A percentile compares a stretch with the other conserved stretches of the same genome.
phyloP scores from a whole-genome alignment of 2,113 vertebrate species.

The Tragelaphus strepsiceros region DNA sequence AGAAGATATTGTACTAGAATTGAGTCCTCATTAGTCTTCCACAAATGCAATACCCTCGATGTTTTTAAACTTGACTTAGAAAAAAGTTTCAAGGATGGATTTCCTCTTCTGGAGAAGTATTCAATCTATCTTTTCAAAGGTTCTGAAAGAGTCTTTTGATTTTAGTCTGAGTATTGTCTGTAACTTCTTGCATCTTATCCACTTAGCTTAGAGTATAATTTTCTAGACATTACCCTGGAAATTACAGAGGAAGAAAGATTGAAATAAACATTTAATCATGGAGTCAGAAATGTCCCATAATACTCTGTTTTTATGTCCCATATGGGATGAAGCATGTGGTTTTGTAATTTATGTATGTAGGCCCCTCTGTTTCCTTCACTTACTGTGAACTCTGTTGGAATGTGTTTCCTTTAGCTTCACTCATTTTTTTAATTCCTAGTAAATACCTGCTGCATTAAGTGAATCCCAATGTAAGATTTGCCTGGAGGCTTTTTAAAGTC shows the following conservation, averaged over 20 bases:
- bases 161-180: neutral
- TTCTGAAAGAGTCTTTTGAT: neutral
- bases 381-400: neutral
- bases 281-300: neutral
- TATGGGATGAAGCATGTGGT: neutral
- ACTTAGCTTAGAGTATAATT: conserved; percentile 20
- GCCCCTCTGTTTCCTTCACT: neutral
- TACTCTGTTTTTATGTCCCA: neutral
- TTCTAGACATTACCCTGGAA: neutral
- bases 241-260: conserved; percentile 4
- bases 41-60: neutral
- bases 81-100: neutral
- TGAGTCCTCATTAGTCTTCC: neutral
- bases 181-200: neutral
- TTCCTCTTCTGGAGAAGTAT: neutral
- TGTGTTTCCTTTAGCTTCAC: neutral
- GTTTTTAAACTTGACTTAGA: neutral
- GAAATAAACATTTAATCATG: neutral
- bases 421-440: neutral
- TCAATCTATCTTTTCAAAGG: neutral
- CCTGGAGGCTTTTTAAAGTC: neutral
- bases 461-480: neutral
- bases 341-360: neutral
- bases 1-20: neutral
- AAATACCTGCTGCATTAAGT: neutral